Percentiles rank a stretch among this genome's conserved stretches.
These are phyloP conservation scores for Nerophis lumbriciformis DNA, from an alignment of 2,113 vertebrate genomes.

Conservation along the genomic window DNA sequence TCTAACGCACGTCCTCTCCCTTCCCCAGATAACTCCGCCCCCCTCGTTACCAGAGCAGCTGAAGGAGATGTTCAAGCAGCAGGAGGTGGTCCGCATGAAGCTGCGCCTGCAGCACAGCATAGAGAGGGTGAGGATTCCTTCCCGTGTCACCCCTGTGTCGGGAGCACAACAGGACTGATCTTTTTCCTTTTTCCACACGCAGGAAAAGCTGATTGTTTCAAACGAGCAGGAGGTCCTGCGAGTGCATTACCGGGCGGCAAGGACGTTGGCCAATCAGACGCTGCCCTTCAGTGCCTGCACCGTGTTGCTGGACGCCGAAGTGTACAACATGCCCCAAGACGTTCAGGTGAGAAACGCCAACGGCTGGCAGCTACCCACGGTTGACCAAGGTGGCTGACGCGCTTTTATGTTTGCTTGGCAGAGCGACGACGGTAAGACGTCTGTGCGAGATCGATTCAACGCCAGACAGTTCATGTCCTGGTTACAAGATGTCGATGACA, in stretches of 20 bases:
- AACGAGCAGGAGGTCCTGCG: slow-evolving; percentile 96
- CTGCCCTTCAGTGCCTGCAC: slow-evolving; percentile 97
- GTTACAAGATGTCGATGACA: slow-evolving; percentile 98
- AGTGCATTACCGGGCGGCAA: slow-evolving; percentile 94
- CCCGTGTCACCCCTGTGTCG: too few relatives aligned
- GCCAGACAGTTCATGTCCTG: slow-evolving; percentile 98
- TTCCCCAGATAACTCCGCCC: slow-evolving; percentile 92
- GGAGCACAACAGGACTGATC: background rate
- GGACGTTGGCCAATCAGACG: slow-evolving; percentile 93
- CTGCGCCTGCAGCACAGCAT: slow-evolving; percentile 96
- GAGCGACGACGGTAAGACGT: slow-evolving; percentile 93
- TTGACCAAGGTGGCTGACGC: background rate
- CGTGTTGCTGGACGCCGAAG: slow-evolving; percentile 92
- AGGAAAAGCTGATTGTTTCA: slow-evolving; percentile 98
- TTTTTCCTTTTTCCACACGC: slow-evolving; percentile 4
- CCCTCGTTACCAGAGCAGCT: slow-evolving; percentile 92
- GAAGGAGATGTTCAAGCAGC: slow-evolving; percentile 96
- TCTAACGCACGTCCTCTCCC: background rate
- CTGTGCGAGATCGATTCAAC: slow-evolving; percentile 94
- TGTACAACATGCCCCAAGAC: slow-evolving; percentile 95
- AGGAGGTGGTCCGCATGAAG: slow-evolving; percentile 97
- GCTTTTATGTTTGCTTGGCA: slow-evolving; percentile 47
- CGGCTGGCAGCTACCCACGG: background rate
- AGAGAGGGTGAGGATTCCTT: slow-evolving; percentile 78
- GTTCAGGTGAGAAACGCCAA: slow-evolving; percentile 76